phyloP scores from a whole-genome alignment of 2,888 invertebrate genomes.

The Bellardia bayeri region DNA sequence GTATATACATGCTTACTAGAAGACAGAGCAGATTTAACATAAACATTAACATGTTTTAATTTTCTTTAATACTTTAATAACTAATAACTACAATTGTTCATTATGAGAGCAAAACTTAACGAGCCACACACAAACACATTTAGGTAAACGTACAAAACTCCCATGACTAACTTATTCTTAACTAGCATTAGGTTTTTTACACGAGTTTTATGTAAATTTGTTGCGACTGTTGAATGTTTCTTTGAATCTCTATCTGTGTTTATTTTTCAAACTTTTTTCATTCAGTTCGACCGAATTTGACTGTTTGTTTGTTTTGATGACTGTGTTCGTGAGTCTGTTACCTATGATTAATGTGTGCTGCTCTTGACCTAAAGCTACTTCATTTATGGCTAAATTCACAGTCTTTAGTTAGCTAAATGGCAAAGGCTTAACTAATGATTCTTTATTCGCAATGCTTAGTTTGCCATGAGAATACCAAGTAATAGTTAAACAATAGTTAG shows the following conservation, averaged over 20 bases:
- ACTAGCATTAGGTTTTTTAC: not conserved
- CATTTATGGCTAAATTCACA: too few relatives aligned
- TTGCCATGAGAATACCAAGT: too few relatives aligned
- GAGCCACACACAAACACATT: not conserved
- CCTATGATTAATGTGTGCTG: constrained; percentile 52
- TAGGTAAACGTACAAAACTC: not conserved
- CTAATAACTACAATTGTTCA: too few relatives aligned
- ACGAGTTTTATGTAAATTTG: constrained; percentile 46
- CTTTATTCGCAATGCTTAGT: too few relatives aligned
- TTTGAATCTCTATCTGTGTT: not conserved
- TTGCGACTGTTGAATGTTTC: constrained; percentile 1
- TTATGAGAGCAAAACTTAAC: too few relatives aligned
- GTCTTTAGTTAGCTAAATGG: too few relatives aligned
- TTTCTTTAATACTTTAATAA: too few relatives aligned
- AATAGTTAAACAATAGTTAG: too few relatives aligned
- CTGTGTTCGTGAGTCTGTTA: constrained; percentile 26
- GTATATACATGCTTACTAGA: too few relatives aligned
- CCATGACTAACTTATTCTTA: not conserved
- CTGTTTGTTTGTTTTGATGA: not conserved
- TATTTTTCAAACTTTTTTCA: not conserved
- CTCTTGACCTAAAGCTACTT: constrained; percentile 32
- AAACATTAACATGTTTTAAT: too few relatives aligned
- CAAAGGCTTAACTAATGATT: too few relatives aligned
- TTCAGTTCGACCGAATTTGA: not conserved
- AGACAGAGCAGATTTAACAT: too few relatives aligned